Evolutionary conservation across 1,140 invertebrate genomes (phyloP), one percentile per base, ranked within the genome.

Genomic region (Leptopilina boulardi): DNA sequence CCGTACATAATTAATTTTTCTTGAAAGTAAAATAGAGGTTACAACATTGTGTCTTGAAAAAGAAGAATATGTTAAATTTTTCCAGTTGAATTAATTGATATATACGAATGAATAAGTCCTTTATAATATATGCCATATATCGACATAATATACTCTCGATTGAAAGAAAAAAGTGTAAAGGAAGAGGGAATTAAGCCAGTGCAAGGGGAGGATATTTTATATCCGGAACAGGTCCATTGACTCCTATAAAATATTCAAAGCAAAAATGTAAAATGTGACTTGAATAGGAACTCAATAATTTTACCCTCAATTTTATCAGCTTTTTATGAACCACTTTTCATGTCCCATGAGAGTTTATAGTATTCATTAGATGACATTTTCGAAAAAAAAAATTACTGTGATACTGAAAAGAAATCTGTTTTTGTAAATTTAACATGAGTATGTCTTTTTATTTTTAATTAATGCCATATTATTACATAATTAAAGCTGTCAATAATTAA

Each of bases 171-270:
- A 66, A 23, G 59, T 66, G 59, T 26, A 26, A 66, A 66, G 59
- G 59, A 66, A 66, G 59, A 66, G 59, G 23, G 59, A 30, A 66
- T 66, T 66, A 66, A 66, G 59, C 59, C 59, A 66, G 13, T 66
- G 59, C 56, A 66, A 66, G 59, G 59, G 59, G 59, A 66, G 59
- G n/a, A 66, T 66, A 66, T 66, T 59, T 59, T 59, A 59, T 59
- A 59, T 59, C 56, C 56, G 21, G 56, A 59, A 59, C 56, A 59
- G 56, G 19, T 59, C 56, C 56, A 59, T 59, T 59, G 56, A 26
- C 19, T 21, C 26, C 59, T 66, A 66, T 66, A 66, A 66, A 66
- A 66, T 30, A 66, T 66, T 66, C 23, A 15, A 30, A 66, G 59
- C 6, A 66, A 66, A 66, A 66, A 66, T 66, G 23, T 34, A 66